Conservation (phyloP, 1,140 invertebrate species). For the Ceratitis capitata region DNA sequence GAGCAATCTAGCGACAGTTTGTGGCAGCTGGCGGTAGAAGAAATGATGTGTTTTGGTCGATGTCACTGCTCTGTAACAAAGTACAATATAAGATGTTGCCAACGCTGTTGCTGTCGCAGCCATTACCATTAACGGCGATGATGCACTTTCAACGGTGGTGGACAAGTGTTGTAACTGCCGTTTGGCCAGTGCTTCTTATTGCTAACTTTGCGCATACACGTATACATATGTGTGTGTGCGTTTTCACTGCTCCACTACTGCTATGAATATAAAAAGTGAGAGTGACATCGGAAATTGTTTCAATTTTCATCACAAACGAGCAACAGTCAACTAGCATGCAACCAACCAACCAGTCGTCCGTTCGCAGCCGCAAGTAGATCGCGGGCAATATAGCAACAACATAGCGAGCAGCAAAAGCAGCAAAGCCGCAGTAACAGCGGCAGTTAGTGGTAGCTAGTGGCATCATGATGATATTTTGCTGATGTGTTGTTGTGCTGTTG, state of each 20-base stretch:
- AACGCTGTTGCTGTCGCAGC: background rate
- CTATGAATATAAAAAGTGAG: slow-evolving; percentile 63
- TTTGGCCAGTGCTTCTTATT: background rate
- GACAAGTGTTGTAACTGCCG: slow-evolving; percentile 36
- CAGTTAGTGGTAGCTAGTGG: background rate
- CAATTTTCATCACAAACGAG: slow-evolving; percentile 54
- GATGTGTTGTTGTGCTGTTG: slow-evolving; percentile 43
- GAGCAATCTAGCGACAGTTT: slow-evolving; percentile 3
- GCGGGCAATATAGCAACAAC: too few relatives aligned
- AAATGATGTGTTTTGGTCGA: background rate
- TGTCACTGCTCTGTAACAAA: background rate
- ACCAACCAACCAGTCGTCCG: slow-evolving; percentile 18
- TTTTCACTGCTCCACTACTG: slow-evolving; percentile 11
- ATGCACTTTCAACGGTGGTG: slow-evolving; percentile 38
- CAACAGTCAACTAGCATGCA: slow-evolving; percentile 33
- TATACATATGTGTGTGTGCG: background rate
- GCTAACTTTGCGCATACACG: background rate
- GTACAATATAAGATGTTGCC: background rate
- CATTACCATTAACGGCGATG: background rate
- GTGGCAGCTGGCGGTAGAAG: slow-evolving; percentile 7
- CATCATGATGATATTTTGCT: slow-evolving; percentile 44
- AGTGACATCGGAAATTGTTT: slow-evolving; percentile 65
- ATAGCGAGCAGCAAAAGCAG: too few relatives aligned
- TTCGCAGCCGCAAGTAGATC: slow-evolving; percentile 35
- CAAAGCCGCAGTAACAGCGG: background rate